phyloP scores from a whole-genome alignment of 1,140 invertebrate species.

The Zaprionus africanus region DNA sequence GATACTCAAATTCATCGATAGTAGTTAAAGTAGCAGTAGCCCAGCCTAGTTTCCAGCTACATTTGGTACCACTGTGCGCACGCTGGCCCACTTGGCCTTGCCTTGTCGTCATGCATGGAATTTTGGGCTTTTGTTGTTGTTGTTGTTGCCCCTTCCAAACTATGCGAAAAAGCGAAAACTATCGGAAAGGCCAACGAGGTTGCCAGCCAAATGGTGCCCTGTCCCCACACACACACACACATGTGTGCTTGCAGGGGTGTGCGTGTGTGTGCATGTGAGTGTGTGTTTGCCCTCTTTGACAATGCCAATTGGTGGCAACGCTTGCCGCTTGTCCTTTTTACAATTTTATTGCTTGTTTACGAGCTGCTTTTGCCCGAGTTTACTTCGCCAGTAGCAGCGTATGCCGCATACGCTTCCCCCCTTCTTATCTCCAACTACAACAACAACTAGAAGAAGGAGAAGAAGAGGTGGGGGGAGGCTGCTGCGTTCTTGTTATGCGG shows the following conservation, averaged over 20 bases:
- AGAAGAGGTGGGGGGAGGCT: background rate
- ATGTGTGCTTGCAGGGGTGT: background rate
- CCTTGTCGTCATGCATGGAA: conserved; percentile 5
- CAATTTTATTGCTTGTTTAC: conserved; percentile 82
- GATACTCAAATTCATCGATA: background rate
- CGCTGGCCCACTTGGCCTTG: conserved; percentile 8
- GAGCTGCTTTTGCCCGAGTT: conserved; percentile 71
- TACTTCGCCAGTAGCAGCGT: conserved; percentile 40
- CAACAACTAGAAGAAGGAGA: conserved; percentile 29
- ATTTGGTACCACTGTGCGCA: conserved; percentile 21
- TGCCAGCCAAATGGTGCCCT: conserved; percentile 44
- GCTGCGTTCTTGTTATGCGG: conserved; percentile 56
- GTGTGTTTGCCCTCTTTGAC: conserved; percentile 56
- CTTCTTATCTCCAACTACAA: conserved; percentile 42
- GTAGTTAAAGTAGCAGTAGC: too few species aligned
- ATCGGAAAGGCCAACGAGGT: conserved; percentile 57
- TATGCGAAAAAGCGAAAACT: conserved; percentile 71
- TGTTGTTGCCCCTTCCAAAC: conserved; percentile 24
- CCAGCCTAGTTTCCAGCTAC: too few species aligned
- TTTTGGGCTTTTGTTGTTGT: conserved; percentile 4
- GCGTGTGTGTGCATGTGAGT: conserved; percentile 33
- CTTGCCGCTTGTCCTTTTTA: conserved; percentile 75
- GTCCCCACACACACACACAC: conserved; percentile 3
- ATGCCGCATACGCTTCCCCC: conserved; percentile 2
- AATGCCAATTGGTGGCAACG: conserved; percentile 74